Conservation (phyloP, 2,888 invertebrate genomes). For the Coenonympha arcania region DNA sequence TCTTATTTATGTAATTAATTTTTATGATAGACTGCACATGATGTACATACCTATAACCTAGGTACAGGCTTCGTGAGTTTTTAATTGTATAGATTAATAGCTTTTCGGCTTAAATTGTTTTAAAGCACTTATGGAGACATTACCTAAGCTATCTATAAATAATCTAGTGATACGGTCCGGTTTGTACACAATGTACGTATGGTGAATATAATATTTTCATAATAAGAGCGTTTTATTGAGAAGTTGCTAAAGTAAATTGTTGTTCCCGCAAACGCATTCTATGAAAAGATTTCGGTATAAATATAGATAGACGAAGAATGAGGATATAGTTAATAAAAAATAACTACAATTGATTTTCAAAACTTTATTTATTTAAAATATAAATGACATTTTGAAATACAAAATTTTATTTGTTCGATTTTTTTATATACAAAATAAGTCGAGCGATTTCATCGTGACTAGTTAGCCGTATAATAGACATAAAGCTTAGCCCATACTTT, state of each 20-base stretch:
- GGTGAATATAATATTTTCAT: conserved; percentile 62
- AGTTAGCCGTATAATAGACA: conserved; percentile 38
- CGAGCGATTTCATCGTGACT: conserved; percentile 63
- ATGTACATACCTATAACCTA: conserved; percentile 35
- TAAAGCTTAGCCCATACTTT: conserved; percentile 51
- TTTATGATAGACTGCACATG: conserved; percentile 30
- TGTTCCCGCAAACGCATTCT: no score
- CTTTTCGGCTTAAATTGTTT: conserved; percentile 49
- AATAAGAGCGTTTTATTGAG: conserved; percentile 29
- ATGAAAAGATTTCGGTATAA: no score
- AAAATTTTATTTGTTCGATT: conserved; percentile 46
- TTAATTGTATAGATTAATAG: no score
- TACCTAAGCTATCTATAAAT: no score
- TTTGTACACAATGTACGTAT: conserved; percentile 58
- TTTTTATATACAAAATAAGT: conserved; percentile 70
- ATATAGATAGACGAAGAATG: no score
- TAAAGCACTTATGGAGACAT: conserved; percentile 52
- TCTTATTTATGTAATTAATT: neutral
- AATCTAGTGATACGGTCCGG: conserved; percentile 46
- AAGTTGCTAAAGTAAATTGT: no score
- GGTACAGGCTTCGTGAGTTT: no score
- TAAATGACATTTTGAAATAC: conserved; percentile 55
- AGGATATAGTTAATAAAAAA: no score
- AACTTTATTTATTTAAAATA: conserved; percentile 44
- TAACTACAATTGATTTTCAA: neutral